Evolutionary conservation across 2,888 invertebrate species (phyloP).

Genomic region (Conchocele bisecta): DNA sequence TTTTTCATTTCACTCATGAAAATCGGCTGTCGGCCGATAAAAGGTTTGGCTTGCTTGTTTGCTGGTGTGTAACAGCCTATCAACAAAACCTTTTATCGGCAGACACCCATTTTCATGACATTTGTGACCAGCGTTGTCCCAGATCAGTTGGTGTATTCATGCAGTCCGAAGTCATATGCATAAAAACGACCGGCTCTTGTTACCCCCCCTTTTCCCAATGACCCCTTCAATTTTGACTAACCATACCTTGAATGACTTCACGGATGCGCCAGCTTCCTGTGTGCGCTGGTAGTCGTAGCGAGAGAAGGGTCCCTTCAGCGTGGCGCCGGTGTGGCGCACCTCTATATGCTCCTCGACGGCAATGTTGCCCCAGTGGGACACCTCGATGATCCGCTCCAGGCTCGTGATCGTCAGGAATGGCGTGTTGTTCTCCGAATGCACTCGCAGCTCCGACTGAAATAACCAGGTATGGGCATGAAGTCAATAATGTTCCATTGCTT

Average conservation of each 20-base stretch:
- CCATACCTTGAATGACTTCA: conserved; percentile 93
- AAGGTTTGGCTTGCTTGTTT: too few relatives aligned
- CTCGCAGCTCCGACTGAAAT: conserved; percentile 86
- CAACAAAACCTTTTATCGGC: too few relatives aligned
- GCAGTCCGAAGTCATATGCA: not conserved
- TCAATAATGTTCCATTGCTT: too few relatives aligned
- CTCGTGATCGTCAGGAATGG: conserved; percentile 97
- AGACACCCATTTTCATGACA: too few relatives aligned
- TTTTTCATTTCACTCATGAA: too few relatives aligned
- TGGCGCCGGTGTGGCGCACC: conserved; percentile 95
- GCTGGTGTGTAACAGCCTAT: too few relatives aligned
- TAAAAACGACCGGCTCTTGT: too few relatives aligned
- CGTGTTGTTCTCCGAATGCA: conserved; percentile 98
- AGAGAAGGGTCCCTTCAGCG: conserved; percentile 96
- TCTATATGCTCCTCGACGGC: conserved; percentile 98
- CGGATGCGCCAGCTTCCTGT: conserved; percentile 92
- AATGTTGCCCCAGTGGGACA: conserved; percentile 99
- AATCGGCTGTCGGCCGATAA: too few relatives aligned
- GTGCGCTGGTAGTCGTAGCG: conserved; percentile 98
- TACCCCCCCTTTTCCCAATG: not conserved
- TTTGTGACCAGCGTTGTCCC: too few relatives aligned
- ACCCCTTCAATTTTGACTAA: not conserved
- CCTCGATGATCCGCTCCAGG: conserved; percentile 93
- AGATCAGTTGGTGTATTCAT: too few relatives aligned
- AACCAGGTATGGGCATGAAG: too few relatives aligned